Percentiles rank a stretch among this genome's conserved stretches.
Evolutionary conservation across 2,113 vertebrate genomes (phyloP).

Genomic region (Sander lucioperca): DNA sequence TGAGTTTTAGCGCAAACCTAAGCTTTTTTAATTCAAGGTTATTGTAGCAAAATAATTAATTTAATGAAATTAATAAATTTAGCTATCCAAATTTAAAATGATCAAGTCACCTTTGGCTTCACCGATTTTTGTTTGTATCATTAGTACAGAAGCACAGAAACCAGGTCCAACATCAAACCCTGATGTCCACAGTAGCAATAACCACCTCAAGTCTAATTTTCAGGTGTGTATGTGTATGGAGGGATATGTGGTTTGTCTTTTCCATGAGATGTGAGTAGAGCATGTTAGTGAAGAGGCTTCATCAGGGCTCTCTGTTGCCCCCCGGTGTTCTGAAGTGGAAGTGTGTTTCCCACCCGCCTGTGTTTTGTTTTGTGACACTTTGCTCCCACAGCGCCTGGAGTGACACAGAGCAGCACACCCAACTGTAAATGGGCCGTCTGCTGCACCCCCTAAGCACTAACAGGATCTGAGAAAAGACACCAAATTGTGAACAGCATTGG

Average conservation of each 20-base stretch:
- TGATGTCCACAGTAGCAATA: not conserved
- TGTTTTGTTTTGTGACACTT: conserved; percentile 70
- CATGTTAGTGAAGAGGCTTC: not conserved
- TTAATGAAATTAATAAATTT: not conserved
- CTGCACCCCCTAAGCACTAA: conserved; percentile 25
- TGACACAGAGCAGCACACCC: conserved; percentile 52
- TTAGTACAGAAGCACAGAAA: not conserved
- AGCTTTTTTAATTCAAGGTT: not conserved
- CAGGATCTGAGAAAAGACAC: conserved; percentile 53
- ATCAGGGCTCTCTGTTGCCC: conserved; percentile 56
- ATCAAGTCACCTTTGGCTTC: not conserved
- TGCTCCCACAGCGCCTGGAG: conserved; percentile 58
- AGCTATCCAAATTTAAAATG: not conserved
- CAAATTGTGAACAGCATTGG: conserved; percentile 49
- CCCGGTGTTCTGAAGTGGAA: conserved; percentile 46
- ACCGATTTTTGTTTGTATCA: not conserved
- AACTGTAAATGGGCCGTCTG: conserved; percentile 71
- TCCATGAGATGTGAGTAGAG: not conserved
- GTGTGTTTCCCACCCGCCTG: conserved; percentile 51
- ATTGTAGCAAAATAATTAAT: not conserved
- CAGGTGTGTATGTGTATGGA: not conserved
- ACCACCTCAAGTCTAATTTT: not conserved
- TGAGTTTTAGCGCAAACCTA: not conserved
- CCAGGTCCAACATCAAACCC: not conserved
- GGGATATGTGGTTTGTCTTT: not conserved